These are phyloP conservation scores for Hemiscyllium ocellatum DNA, from an alignment of 2,113 vertebrate species.

Conservation along the genomic window DNA sequence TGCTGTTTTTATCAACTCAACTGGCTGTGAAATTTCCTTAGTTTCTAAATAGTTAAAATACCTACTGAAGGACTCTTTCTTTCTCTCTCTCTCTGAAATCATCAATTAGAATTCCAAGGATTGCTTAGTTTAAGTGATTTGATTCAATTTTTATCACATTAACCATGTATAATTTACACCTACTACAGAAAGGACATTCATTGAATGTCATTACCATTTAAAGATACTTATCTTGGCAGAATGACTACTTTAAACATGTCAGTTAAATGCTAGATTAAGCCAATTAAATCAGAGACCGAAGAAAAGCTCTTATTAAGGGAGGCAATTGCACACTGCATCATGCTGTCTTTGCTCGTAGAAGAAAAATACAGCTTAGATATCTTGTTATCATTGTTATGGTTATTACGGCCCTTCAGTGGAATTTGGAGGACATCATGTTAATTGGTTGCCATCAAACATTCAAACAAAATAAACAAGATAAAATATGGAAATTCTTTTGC, in stretches of 20 bases:
- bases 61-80: not conserved
- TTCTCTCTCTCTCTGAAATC: not conserved
- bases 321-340: not conserved
- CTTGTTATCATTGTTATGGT: not conserved
- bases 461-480: constrained; percentile 13
- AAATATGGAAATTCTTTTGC: not conserved
- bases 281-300: not conserved
- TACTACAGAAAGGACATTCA: constrained; percentile 22
- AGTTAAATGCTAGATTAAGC: constrained; percentile 31
- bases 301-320: constrained; percentile 20
- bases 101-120: not conserved
- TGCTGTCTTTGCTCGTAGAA: not conserved
- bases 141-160: constrained; percentile 30
- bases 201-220: constrained; percentile 27
- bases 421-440: constrained; percentile 1
- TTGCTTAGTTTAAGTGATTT: not conserved
- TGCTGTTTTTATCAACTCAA: not conserved
- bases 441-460: constrained; percentile 16
- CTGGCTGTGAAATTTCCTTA: not conserved
- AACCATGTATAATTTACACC: constrained; percentile 18
- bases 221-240: constrained; percentile 33
- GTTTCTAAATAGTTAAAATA: not conserved
- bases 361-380: constrained; percentile 16
- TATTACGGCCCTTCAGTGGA: not conserved
- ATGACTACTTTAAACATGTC: constrained; percentile 30